Evolutionary conservation across 2,888 invertebrate genomes (phyloP), one percentile per base, ranked within the genome.

Genomic region (Cephalotes varians): DNA sequence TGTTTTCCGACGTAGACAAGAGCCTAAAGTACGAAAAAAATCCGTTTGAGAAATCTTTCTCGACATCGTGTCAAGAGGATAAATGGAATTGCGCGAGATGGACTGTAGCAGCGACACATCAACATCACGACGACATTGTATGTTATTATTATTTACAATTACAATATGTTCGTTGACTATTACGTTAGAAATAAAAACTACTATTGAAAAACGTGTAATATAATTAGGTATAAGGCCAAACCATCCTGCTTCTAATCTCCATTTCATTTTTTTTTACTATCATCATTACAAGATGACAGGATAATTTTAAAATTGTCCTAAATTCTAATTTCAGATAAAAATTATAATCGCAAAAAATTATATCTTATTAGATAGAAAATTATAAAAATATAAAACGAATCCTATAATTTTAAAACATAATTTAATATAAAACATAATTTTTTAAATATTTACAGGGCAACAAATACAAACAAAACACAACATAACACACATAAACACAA

Each of bases 121-220:
- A 81, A 67, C 64, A 67, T 47, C 44, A 69, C 60, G 60, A 54
- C 60, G 51, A 86, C 76, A 86, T 85, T 93, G 91, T 92, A 91
- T 90, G 91, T 91, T 91, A 92, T 82, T 90, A 91, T 91, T 90
- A 91, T 90, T 92, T 92, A 91, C 88, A 87, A 91, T 91, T 91
- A 89, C 90, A 88, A 91, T 90, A 92, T 92, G 92, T 92, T 93
- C 90, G 93, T 93, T 93, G 92, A 92, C 87, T 91, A 92, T 92
- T 93, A 91, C 89, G 92, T 93, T 93, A 92, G 92, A 92, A 93
- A 92, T 93, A 93, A 92, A 92, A 91, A 85, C 56, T 86, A 84
- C 87, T n/a, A 86, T 84, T 79, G 77, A 85, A 77, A 87, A 84
- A 47, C 25, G 44, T 71, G 37, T 18, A 56, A 12, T 71, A 15